Base-by-base conservation (phyloP, 2,888 invertebrate species). In the Lepas anatifera region DNA sequence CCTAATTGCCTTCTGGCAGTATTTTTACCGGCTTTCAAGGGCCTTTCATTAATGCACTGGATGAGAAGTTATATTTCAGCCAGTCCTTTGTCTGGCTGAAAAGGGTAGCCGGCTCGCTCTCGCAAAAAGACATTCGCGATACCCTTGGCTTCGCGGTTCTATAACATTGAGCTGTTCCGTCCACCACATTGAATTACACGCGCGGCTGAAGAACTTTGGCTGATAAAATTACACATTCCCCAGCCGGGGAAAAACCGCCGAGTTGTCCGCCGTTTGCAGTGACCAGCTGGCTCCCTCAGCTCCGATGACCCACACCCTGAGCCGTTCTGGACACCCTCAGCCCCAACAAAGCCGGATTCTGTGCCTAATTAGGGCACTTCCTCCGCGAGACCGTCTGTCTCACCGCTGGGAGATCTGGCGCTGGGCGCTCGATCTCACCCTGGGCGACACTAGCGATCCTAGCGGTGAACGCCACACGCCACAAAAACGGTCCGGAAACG, bases 101-200 rank as follows among this genome's bases (percentile, higher is more conserved):
- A 35, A 58, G 58, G 58, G 58, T 58, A 58, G 58, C 58, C 58
- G 35, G n/a, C n/a, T n/a, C n/a, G n/a, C n/a, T n/a, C n/a, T n/a
- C 58, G 35, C 58, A 58, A 58, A 58, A 58, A 58, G 35, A 8
- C 22, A 16, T 35, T 58, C 25, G 58, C 6, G 58, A 35, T 35
- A 35, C 8, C 58, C 52, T 22, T 35, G 32, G 11, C 35, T 32
- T 35, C 18, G n/a, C n/a, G 58, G 35, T 58, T 52, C 35, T 58
- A 58, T 58, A 58, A 58, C 58, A 58, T 58, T 58, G 58, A 58
- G 35, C 58, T 58, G 58, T 58, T 58, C 58, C 35, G 58, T 58
- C 32, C 58, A 25, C 25, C 35, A 66, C 66, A 66, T 66, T 66
- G 39, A 66, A 66, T 66, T 39, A 66, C 41, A 66, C 22, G 66